These are phyloP conservation scores for Muricea muricata DNA, from an alignment of 92 coral and sea anemone genomes.

Conservation along the genomic window DNA sequence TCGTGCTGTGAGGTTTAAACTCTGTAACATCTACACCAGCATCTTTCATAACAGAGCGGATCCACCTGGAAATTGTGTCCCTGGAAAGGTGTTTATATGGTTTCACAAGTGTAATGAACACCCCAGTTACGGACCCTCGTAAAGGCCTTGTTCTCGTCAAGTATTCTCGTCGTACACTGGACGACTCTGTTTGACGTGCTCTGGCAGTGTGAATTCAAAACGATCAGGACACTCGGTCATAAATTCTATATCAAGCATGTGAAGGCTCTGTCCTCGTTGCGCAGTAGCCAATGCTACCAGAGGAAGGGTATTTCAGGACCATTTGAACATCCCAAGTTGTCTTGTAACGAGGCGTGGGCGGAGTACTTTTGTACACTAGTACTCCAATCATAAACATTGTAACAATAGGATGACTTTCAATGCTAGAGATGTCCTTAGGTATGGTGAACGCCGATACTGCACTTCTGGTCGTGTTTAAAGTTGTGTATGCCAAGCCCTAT, in stretches of 20 bases:
- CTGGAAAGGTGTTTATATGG: too few species aligned
- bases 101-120: too few species aligned
- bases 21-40: too few species aligned
- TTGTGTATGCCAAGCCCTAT: conserved; percentile 37
- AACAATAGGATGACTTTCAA: conserved; percentile 42
- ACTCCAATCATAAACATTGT: conserved; percentile 38
- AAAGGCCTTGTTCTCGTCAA: conserved; percentile 39
- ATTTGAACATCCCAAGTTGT: conserved; percentile 52
- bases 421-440: not conserved
- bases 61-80: too few species aligned
- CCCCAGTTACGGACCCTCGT: not conserved
- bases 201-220: not conserved
- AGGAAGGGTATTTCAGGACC: conserved; percentile 24
- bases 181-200: conserved; percentile 66
- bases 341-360: conserved; percentile 41
- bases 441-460: conserved; percentile 38
- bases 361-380: not conserved
- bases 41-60: too few species aligned
- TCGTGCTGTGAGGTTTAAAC: too few species aligned
- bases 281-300: conserved; percentile 45
- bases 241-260: conserved; percentile 44
- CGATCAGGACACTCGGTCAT: conserved; percentile 46
- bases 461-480: conserved; percentile 46
- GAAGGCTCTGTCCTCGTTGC: conserved; percentile 40
- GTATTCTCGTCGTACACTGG: too few species aligned